These are phyloP conservation scores for Chloebia gouldiae DNA, from an alignment of 2,113 vertebrate species.

Conservation along the genomic window DNA sequence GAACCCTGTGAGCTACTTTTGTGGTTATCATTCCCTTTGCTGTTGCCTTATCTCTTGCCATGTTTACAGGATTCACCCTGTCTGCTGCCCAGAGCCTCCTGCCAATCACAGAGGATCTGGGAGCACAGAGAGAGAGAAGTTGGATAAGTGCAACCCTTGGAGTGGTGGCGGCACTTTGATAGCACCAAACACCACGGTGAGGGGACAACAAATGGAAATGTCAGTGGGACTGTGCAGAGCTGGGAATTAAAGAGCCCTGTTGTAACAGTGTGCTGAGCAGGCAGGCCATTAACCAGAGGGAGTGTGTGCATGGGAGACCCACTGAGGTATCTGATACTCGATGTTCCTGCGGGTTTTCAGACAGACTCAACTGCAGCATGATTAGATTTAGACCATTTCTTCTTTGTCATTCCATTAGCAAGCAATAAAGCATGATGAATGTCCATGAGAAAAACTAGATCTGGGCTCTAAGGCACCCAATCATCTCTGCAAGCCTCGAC, in stretches of 20 bases:
- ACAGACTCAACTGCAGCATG: background rate
- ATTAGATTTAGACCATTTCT: constrained; percentile 52
- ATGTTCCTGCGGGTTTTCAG: background rate
- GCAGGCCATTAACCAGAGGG: background rate
- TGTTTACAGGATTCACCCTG: constrained; percentile 45
- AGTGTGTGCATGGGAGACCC: background rate
- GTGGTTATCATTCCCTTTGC: background rate
- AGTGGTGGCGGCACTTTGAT: background rate
- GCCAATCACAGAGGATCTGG: background rate
- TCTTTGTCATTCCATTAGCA: constrained; percentile 8
- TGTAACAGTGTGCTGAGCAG: background rate
- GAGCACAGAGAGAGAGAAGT: background rate
- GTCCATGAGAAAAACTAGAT: background rate
- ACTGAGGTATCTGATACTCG: background rate
- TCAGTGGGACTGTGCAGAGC: background rate
- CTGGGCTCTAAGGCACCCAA: background rate
- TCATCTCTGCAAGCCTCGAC: background rate
- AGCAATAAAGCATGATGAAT: constrained; percentile 16
- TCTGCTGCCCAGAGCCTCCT: constrained; percentile 24
- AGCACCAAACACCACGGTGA: background rate
- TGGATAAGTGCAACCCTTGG: background rate
- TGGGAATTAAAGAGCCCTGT: background rate
- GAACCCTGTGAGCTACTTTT: constrained; percentile 24
- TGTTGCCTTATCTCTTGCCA: constrained; percentile 36
- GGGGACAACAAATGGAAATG: background rate